phyloP scores from a whole-genome alignment of 2,797 vertebrate genomes.

The Chelmon rostratus region DNA sequence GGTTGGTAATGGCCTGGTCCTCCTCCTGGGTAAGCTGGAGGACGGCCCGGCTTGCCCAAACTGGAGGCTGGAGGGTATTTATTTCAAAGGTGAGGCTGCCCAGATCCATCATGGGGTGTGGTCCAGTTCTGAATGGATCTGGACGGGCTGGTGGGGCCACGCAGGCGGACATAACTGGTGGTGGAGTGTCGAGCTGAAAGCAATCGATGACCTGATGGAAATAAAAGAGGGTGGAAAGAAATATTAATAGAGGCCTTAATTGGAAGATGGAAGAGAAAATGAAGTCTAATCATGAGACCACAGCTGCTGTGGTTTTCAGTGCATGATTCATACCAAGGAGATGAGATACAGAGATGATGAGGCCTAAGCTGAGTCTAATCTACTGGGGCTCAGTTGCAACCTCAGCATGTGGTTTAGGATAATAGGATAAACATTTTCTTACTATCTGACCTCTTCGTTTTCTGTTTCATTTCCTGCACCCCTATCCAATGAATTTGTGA shows the following conservation, averaged over 20 bases:
- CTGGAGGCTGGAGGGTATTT: rapidly evolving
- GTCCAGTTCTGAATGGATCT: constrained; percentile 67
- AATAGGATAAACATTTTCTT: background rate
- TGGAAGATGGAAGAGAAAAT: background rate
- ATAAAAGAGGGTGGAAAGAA: background rate
- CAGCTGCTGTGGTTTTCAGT: background rate
- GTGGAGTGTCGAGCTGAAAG: constrained; percentile 75
- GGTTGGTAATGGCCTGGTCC: constrained; percentile 78
- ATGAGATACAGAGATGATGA: background rate
- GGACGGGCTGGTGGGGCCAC: constrained; percentile 32
- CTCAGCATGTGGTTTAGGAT: background rate
- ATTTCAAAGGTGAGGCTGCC: constrained; percentile 46
- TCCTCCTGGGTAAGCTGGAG: constrained; percentile 78
- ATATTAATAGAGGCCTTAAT: background rate
- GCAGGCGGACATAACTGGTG: constrained; percentile 73
- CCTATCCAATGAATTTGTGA: background rate
- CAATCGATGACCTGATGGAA: constrained; percentile 54
- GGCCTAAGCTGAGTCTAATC: background rate
- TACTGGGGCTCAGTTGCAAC: background rate
- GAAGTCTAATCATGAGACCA: too few species aligned
- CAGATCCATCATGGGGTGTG: constrained; percentile 55
- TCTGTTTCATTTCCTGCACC: background rate
- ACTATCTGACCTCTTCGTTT: background rate
- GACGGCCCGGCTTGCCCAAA: constrained; percentile 10
- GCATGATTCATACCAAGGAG: too few species aligned